Evolutionary conservation across 1,140 invertebrate species (phyloP).

Genomic region (Drosophila ficusphila): DNA sequence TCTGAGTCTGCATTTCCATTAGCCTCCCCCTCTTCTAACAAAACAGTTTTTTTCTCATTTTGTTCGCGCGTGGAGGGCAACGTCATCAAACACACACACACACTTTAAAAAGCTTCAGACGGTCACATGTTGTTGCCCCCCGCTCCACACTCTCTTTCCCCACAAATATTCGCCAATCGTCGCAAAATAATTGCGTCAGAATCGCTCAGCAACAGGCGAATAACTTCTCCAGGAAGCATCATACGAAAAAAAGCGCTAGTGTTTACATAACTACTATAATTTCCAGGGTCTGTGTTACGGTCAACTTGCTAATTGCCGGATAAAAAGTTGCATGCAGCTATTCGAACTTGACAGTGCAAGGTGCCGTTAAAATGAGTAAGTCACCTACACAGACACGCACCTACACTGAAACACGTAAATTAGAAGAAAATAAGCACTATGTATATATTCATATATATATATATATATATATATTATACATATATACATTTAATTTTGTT

Average conservation of each 20-base stretch:
- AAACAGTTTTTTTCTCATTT: constrained; percentile 13
- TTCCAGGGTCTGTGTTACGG: constrained; percentile 59
- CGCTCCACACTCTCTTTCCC: background rate
- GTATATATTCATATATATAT: no score
- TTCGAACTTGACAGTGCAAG: constrained; percentile 62
- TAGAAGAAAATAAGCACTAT: no score
- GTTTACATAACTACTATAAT: constrained; percentile 14
- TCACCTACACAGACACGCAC: constrained; percentile 30
- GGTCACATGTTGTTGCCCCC: constrained; percentile 66
- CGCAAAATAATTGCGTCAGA: constrained; percentile 51
- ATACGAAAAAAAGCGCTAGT: constrained; percentile 17
- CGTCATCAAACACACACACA: constrained; percentile 54
- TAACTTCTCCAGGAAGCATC: constrained; percentile 23
- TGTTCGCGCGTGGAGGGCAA: constrained; percentile 24
- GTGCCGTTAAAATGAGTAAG: constrained; percentile 43
- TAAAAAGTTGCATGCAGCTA: constrained; percentile 66
- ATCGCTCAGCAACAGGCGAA: constrained; percentile 58
- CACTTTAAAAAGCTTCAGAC: constrained; percentile 36
- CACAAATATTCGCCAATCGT: background rate
- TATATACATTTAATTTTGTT: no score
- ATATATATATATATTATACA: no score
- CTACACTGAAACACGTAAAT: background rate
- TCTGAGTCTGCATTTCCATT: constrained; percentile 25
- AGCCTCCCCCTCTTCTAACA: constrained; percentile 19
- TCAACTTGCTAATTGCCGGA: constrained; percentile 35